Evolutionary conservation across 2,113 vertebrate species (phyloP).

Genomic region (Meriones unguiculatus): DNA sequence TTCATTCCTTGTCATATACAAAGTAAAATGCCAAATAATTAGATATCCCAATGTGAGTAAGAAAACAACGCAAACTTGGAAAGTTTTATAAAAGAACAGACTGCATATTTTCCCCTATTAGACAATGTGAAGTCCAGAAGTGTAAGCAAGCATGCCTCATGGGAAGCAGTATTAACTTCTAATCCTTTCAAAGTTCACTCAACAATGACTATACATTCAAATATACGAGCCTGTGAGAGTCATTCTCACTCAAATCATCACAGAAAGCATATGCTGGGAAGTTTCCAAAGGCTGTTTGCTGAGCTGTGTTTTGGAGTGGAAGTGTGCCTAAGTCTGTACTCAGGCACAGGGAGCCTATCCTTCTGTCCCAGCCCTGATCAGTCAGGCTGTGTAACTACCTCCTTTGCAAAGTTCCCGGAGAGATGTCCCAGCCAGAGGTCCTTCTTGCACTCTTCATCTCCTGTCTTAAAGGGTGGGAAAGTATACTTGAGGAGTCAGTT

Average conservation of each 20-base stretch:
- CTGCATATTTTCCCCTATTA: not conserved
- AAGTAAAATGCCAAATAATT: not conserved
- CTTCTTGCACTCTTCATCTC: not conserved
- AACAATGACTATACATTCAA: not conserved
- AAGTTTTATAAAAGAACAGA: not conserved
- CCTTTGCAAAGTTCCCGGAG: not conserved
- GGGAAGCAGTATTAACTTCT: not conserved
- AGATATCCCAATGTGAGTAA: not conserved
- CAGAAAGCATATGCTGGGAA: not conserved
- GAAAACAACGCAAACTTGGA: not conserved
- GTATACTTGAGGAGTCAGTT: not conserved
- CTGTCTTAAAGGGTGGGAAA: not conserved
- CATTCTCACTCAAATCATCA: not conserved
- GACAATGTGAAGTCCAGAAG: not conserved
- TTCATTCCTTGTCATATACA: not conserved
- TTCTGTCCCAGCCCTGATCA: not conserved
- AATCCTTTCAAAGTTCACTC: not conserved
- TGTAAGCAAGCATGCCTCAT: not conserved
- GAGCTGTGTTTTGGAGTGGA: not conserved
- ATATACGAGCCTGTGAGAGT: not conserved
- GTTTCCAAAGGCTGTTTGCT: not conserved
- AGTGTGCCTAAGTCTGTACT: not conserved
- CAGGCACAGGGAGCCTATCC: not conserved
- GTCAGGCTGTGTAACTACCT: not conserved
- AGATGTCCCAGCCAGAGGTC: not conserved